Evolutionary conservation across 2,113 vertebrate genomes (phyloP).

Genomic region (Cyanistes caeruleus): DNA sequence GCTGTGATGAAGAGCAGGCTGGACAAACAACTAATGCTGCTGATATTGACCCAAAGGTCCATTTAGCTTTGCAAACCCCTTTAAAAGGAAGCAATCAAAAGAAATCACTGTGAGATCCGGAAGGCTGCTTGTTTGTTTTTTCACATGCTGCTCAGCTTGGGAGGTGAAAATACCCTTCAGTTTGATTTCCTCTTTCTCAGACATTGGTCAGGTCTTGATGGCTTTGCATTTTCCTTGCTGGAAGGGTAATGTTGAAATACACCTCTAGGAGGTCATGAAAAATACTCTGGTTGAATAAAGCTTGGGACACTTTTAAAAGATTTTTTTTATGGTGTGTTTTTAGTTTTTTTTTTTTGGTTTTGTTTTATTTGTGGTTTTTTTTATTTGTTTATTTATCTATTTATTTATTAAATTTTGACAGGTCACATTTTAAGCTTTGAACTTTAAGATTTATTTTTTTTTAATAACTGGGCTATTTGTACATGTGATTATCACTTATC

Average conservation of each 20-base stretch:
- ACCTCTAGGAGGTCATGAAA: background rate
- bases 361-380: background rate
- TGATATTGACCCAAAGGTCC: conserved; percentile 24
- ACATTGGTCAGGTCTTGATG: background rate
- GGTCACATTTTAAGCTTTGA: background rate
- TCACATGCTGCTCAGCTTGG: conserved; percentile 34
- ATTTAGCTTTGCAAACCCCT: background rate
- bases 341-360: too few relatives aligned
- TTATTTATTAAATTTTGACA: too few relatives aligned
- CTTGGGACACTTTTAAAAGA: background rate
- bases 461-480: background rate
- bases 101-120: conserved; percentile 14
- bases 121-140: conserved; percentile 52
- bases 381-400: too few relatives aligned
- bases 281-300: background rate
- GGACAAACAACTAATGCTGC: conserved; percentile 3
- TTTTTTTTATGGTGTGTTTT: background rate
- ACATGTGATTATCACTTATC: background rate
- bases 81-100: conserved; percentile 54
- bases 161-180: conserved; percentile 11
- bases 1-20: conserved; percentile 8
- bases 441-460: background rate
- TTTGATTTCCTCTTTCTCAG: conserved; percentile 56
- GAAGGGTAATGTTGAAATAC: background rate
- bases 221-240: conserved; percentile 13